Evolutionary conservation across 2,113 vertebrate genomes (phyloP), one percentile per base, ranked within the genome.

Genomic region (Raja brachyura): DNA sequence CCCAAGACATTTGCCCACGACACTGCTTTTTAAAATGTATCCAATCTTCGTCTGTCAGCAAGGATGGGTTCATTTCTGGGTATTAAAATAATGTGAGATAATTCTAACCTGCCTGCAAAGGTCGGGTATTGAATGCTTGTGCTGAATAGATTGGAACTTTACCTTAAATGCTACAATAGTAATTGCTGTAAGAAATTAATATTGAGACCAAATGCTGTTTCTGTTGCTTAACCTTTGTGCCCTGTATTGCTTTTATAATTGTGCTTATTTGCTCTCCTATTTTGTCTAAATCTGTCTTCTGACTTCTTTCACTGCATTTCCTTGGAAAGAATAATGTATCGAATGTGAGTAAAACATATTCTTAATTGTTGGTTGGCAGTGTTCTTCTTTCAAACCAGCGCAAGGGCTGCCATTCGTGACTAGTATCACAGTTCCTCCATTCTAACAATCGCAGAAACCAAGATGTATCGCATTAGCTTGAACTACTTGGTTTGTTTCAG

Each of bases 291-390:
- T 74, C 90, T 92, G 22, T 97, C 96, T 96, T 97, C 96, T 97
- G 96, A 96, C 97, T 97, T 96, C 95, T 96, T 97, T 97, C 97
- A 97, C 97, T 97, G 98, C 97, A 97, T 97, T 97, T 97, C 97
- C 95, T 96, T 96, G 98, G 98, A 97, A 98, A 99, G 98, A 98
- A 97, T 99, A 97, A 99, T 99, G 98, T 99, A 99, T 98, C 98
- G 98, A 97, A 99, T 99, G 99, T 99, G 98, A 99, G 99, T 99
- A 99, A 97, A 96, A 63, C 79, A 63, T 61, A 22, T 92, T 73
- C 20, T 92, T 66, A 25, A 61, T 66, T 73, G 88, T 70, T 39
- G 90, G 90, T 54, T 74, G 90, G 54, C 90, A 25, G 18, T 92
- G 68, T 25, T 54, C 33, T 73, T 2, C 33, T 90, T 8, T 92